Conservation (phyloP, 2,113 vertebrate species). For the human region DNA sequence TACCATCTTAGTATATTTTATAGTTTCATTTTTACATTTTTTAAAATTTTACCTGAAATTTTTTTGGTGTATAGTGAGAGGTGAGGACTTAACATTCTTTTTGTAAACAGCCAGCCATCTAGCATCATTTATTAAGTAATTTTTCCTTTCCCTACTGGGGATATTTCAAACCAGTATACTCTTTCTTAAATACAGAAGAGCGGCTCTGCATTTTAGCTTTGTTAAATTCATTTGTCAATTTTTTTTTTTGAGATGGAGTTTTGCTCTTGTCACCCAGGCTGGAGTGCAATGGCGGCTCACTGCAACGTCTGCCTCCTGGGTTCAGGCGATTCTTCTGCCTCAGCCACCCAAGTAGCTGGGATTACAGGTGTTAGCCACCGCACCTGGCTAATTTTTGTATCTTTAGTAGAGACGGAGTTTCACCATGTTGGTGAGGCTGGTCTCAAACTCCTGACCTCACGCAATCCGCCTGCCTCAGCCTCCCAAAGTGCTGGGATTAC, state of each 20-base stretch:
- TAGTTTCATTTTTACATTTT: constrained; percentile 22
- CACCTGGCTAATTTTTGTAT: too few species aligned
- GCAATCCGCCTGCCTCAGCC: too few species aligned
- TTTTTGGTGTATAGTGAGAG: background rate
- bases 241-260: background rate
- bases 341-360: too few species aligned
- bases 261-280: too few species aligned
- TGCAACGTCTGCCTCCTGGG: too few species aligned
- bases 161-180: background rate
- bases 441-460: too few species aligned
- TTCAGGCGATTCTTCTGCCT: too few species aligned
- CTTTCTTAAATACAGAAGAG: background rate
- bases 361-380: too few species aligned
- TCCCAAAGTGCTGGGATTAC: too few species aligned
- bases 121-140: background rate
- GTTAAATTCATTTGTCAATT: background rate
- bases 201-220: background rate
- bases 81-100: background rate
- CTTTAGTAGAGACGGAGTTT: too few species aligned
- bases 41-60: constrained; percentile 11
- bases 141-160: background rate
- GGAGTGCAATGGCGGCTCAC: too few species aligned
- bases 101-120: background rate
- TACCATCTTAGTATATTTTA: background rate
- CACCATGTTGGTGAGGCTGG: too few species aligned